phyloP scores from a whole-genome alignment of 2,113 vertebrate genomes.

The Dasyornis broadbenti region DNA sequence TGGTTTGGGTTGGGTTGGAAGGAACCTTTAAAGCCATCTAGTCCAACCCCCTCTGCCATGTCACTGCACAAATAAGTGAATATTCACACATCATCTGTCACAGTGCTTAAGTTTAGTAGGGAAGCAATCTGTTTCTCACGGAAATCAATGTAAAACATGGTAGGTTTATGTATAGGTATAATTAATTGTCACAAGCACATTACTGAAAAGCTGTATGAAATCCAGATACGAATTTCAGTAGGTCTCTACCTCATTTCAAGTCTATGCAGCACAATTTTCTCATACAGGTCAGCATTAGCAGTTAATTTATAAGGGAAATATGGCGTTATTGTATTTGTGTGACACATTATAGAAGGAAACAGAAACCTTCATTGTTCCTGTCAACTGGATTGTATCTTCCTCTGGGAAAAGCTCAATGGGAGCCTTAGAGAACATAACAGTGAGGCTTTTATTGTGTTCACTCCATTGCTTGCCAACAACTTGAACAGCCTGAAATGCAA shows the following conservation, averaged over 20 bases:
- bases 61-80: background rate
- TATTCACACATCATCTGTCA: background rate
- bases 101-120: background rate
- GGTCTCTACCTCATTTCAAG: background rate
- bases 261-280: background rate
- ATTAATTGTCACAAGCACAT: background rate
- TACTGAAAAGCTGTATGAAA: background rate
- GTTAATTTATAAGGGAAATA: background rate
- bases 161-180: background rate
- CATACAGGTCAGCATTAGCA: fast-evolving
- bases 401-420: background rate
- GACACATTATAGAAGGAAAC: background rate
- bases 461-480: background rate
- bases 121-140: background rate
- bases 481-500: background rate
- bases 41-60: background rate
- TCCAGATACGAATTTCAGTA: background rate
- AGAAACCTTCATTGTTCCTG: slow-evolving; percentile 9
- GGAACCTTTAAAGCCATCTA: background rate
- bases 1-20: background rate
- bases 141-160: background rate
- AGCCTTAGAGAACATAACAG: background rate
- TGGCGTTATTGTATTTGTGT: background rate
- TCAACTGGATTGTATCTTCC: slow-evolving; percentile 2
- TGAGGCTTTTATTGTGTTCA: slow-evolving; percentile 19